Base-by-base conservation (phyloP, 2,888 invertebrate species). In the Eristalis arbustorum region DNA sequence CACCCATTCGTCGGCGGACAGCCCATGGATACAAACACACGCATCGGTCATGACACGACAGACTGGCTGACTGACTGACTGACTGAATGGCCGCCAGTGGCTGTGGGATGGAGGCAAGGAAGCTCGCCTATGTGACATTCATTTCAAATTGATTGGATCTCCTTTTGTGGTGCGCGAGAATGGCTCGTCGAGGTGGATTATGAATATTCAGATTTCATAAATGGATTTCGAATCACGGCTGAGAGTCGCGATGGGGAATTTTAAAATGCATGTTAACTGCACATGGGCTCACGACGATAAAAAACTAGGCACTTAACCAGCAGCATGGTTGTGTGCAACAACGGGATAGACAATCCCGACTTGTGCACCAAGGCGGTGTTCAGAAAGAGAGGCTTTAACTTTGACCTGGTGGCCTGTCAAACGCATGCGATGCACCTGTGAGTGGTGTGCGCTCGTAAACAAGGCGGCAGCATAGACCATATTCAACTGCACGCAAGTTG, bases 61-160 rank as follows among this genome's bases (percentile, higher is more conserved):
- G 42, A 14, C n/a, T 5, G n/a, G 3, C 40, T 42, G 42, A 14
- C 14, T 42, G 40, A n/a, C n/a, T n/a, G n/a, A n/a, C 40, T 13
- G 40, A 13, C n/a, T 42, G n/a, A 18, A 18, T 8, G 18, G 5
- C 49, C 6, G 59, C 5, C 59, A 59, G 0, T 14, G 59, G 59
- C 1, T 8, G 59, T n/a, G 22, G 63, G 49, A n/a, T n/a, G 56
- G 23, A 14, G 28, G 69, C 49, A 81, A 75, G 80, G 75, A 69
- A 81, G 64, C 59, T 69, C 8, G 64, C 31, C 74, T 81, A 81
- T 81, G 80, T 81, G 80, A 75, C 80, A 81, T 61, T 81, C 68
- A 81, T 81, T 81, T 81, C 56, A 80, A 81, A 81, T 75, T 69
- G 75, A 75, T 64, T 68, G 69, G 34, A 34, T 49, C 80, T 81